Percentiles rank a stretch among this genome's conserved stretches.
Conservation (phyloP, 2,797 vertebrate species). For the Botia kubotai region DNA sequence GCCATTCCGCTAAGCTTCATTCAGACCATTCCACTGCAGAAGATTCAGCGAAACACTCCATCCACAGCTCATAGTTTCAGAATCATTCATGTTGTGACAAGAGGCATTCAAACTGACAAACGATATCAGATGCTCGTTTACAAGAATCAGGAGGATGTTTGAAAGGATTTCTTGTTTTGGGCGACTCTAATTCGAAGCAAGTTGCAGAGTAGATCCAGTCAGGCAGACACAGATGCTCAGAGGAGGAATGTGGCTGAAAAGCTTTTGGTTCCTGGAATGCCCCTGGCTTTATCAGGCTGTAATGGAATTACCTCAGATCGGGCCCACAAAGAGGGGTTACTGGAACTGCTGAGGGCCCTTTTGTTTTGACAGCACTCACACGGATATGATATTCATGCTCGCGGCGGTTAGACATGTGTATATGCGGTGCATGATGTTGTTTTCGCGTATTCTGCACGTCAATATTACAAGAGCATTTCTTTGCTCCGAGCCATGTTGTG, state of each 20-base stretch:
- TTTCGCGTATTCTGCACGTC: conserved; percentile 1
- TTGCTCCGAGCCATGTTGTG: background rate
- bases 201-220: conserved; percentile 45
- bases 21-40: background rate
- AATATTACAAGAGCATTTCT: background rate
- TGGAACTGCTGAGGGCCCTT: conserved; percentile 60
- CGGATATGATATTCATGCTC: conserved; percentile 44
- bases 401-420: conserved; percentile 28
- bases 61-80: background rate
- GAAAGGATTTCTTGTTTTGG: conserved; percentile 33
- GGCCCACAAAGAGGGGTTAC: conserved; percentile 63
- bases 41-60: conserved; percentile 6
- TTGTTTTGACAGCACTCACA: conserved; percentile 60
- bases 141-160: conserved; percentile 2
- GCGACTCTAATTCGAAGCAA: conserved; percentile 22
- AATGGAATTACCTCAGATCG: conserved; percentile 62
- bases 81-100: conserved; percentile 18
- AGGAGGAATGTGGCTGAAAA: conserved; percentile 61
- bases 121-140: conserved; percentile 22
- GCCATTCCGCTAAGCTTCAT: background rate
- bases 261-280: conserved; percentile 64
- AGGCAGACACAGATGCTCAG: conserved; percentile 53
- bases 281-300: conserved; percentile 60
- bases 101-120: conserved; percentile 15
- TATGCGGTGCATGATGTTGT: background rate